Conservation (phyloP, 2,797 vertebrate species). For the Enteromius treurensis region DNA sequence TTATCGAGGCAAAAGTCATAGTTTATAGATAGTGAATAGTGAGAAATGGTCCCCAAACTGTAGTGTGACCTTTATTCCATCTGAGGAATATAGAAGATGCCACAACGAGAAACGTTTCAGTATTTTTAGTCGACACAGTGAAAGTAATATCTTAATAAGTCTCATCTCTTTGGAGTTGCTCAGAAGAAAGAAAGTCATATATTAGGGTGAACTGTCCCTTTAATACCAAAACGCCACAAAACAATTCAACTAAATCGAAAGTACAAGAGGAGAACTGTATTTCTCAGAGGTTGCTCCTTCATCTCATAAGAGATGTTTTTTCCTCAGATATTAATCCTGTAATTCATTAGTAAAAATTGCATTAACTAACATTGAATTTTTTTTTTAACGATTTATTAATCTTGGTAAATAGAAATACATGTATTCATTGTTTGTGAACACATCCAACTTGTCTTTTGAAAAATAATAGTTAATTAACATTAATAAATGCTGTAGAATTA, state of each 20-base stretch:
- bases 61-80: neutral
- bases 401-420: neutral
- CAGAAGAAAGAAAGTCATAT: neutral
- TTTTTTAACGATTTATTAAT: neutral
- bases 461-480: neutral
- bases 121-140: neutral
- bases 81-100: neutral
- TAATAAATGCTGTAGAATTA: neutral
- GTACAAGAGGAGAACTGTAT: neutral
- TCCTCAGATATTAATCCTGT: neutral
- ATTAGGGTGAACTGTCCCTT: neutral
- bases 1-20: neutral
- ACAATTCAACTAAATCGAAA: neutral
- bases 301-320: neutral
- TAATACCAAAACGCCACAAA: neutral
- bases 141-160: neutral
- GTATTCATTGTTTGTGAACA: neutral
- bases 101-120: neutral
- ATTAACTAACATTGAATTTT: neutral
- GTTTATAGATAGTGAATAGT: neutral
- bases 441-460: neutral
- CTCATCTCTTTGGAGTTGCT: neutral
- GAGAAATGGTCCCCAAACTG: neutral
- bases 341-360: neutral
- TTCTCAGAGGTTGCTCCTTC: neutral